phyloP scores from a whole-genome alignment of 1,140 invertebrate genomes.

The Diachasma alloeum region DNA sequence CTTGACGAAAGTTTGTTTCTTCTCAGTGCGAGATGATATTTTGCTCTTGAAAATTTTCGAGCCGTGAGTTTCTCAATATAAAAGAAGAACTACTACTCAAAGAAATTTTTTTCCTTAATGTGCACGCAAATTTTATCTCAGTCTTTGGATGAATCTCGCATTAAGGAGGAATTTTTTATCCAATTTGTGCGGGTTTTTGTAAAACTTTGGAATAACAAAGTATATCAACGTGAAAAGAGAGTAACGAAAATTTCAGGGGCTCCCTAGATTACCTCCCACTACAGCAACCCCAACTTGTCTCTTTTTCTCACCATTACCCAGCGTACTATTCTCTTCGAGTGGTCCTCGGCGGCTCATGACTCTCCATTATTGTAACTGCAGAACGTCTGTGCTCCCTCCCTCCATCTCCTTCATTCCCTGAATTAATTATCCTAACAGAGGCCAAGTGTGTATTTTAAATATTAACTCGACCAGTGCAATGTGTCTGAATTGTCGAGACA shows the following conservation, averaged over 20 bases:
- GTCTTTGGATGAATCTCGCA: no score
- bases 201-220: neutral
- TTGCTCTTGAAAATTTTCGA: no score
- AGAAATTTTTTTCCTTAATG: no score
- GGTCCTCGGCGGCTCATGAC: slow-evolving; percentile 30
- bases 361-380: slow-evolving; percentile 31
- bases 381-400: neutral
- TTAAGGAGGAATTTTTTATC: no score
- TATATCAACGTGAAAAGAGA: neutral
- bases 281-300: slow-evolving; percentile 6
- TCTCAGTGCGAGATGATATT: no score
- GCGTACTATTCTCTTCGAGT: slow-evolving; percentile 21
- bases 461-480: slow-evolving; percentile 14
- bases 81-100: no score
- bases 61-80: no score
- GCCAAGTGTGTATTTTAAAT: slow-evolving; percentile 27
- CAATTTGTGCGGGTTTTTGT: no score
- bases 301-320: neutral
- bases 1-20: no score
- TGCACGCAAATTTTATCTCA: no score
- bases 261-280: neutral
- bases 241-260: neutral
- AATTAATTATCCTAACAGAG: slow-evolving; percentile 25
- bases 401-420: neutral
- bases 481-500: neutral